A percentile compares a stretch with the other conserved stretches of the same genome.
Evolutionary conservation across 2,113 vertebrate species (phyloP).

Genomic region (Cervus canadensis): DNA sequence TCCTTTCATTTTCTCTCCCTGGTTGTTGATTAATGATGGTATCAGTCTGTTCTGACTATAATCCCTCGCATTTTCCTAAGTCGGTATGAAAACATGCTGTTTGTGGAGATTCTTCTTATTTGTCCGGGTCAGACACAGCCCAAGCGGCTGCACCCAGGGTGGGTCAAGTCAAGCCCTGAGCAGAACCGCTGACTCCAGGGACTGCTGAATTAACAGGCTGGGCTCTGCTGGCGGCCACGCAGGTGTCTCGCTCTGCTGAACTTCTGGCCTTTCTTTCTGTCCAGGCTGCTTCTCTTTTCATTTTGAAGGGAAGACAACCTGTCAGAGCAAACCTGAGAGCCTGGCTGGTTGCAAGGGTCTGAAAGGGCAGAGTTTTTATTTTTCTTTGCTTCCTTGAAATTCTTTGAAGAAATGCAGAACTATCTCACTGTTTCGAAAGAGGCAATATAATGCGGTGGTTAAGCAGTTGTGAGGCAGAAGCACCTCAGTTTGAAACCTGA

Average conservation of each 20-base stretch:
- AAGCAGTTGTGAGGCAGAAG: background rate
- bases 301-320: slow-evolving; percentile 59
- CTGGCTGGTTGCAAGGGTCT: background rate
- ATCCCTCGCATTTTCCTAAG: slow-evolving; percentile 2
- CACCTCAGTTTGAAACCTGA: background rate
- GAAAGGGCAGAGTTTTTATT: slow-evolving; percentile 44
- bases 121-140: background rate
- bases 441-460: background rate
- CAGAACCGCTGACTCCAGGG: background rate
- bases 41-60: background rate
- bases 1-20: background rate
- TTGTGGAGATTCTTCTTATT: background rate
- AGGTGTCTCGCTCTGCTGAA: background rate
- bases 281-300: background rate
- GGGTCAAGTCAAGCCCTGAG: background rate
- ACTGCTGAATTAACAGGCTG: background rate
- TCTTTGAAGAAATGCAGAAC: slow-evolving; percentile 1
- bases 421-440: background rate
- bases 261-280: slow-evolving; percentile 57
- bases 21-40: slow-evolving; percentile 36
- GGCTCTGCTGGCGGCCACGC: background rate
- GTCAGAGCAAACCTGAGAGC: slow-evolving; percentile 54
- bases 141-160: background rate
- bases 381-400: background rate
- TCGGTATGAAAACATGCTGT: background rate